Percentiles rank a stretch among this genome's conserved stretches.
Conservation (phyloP, 2,113 vertebrate genomes). For the Regulus satrapa region DNA sequence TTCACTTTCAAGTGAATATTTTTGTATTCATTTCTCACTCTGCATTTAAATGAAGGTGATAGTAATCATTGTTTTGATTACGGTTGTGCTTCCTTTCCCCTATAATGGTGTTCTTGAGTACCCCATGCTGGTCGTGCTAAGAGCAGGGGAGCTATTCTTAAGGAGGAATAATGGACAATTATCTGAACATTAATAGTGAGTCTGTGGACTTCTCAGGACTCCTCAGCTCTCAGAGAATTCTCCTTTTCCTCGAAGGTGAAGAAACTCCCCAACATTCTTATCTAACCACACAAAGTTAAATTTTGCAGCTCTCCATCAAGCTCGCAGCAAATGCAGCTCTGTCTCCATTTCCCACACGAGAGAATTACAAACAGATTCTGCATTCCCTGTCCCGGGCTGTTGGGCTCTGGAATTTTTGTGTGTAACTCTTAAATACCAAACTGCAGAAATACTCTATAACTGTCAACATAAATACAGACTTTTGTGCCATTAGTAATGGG, state of each 20-base stretch:
- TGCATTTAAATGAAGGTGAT: conserved; percentile 66
- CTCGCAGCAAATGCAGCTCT: neutral
- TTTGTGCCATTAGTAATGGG: neutral
- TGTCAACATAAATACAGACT: conserved; percentile 4
- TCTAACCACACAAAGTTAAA: neutral
- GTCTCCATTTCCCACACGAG: neutral
- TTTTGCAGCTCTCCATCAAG: neutral
- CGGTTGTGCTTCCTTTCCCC: conserved; percentile 59
- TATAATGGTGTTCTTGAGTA: conserved; percentile 62
- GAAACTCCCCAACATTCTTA: neutral
- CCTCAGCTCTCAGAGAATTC: neutral
- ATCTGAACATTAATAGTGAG: conserved; percentile 1
- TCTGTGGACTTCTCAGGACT: conserved; percentile 28
- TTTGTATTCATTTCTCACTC: conserved; percentile 64
- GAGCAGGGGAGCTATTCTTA: conserved; percentile 56
- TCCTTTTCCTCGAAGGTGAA: neutral
- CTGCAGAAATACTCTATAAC: neutral
- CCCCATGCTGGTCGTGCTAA: conserved; percentile 56
- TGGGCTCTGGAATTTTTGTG: neutral
- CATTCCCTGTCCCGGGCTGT: neutral
- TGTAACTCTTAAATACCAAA: neutral
- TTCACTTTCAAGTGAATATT: conserved; percentile 64
- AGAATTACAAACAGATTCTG: neutral
- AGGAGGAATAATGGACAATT: conserved; percentile 67
- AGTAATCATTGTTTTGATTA: conserved; percentile 66